phyloP scores from a whole-genome alignment of 2,888 invertebrate species.

The Tenthredo notha region DNA sequence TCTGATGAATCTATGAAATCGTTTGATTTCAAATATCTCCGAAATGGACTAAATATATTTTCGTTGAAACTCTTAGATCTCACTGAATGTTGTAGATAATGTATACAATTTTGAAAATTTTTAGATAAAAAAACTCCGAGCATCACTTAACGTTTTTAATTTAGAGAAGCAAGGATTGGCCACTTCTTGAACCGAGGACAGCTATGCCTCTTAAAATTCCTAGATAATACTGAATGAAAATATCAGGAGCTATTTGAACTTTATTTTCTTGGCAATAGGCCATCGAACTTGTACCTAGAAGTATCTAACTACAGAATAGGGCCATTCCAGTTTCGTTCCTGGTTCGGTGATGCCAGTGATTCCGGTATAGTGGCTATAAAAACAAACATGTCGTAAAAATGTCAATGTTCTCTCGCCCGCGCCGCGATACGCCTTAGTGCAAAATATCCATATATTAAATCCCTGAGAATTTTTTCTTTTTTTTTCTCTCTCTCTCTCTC shows the following conservation, averaged over 20 bases:
- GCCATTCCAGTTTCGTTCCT: neutral
- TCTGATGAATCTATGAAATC: too few relatives aligned
- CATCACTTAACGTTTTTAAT: neutral
- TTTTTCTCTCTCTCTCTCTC: too few relatives aligned
- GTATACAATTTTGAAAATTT: neutral
- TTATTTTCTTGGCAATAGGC: conserved; percentile 30
- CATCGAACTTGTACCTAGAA: neutral
- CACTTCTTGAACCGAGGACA: neutral
- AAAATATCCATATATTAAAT: conserved; percentile 18
- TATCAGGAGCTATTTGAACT: neutral
- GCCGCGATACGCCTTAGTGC: neutral
- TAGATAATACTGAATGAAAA: conserved; percentile 13
- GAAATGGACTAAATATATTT: too few relatives aligned
- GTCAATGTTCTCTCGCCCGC: conserved; percentile 14
- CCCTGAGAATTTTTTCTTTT: neutral
- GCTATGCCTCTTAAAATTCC: conserved; percentile 16
- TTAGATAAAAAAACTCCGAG: neutral
- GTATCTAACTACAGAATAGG: conserved; percentile 22
- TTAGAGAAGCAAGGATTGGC: neutral
- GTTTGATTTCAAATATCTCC: too few relatives aligned
- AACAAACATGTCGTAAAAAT: conserved; percentile 38
- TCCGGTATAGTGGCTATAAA: conserved; percentile 19
- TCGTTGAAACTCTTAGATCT: too few relatives aligned
- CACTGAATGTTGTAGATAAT: neutral
- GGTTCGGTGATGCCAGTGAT: neutral